Base-by-base conservation (phyloP, 2,113 vertebrate species). In the Cettia cetti region DNA sequence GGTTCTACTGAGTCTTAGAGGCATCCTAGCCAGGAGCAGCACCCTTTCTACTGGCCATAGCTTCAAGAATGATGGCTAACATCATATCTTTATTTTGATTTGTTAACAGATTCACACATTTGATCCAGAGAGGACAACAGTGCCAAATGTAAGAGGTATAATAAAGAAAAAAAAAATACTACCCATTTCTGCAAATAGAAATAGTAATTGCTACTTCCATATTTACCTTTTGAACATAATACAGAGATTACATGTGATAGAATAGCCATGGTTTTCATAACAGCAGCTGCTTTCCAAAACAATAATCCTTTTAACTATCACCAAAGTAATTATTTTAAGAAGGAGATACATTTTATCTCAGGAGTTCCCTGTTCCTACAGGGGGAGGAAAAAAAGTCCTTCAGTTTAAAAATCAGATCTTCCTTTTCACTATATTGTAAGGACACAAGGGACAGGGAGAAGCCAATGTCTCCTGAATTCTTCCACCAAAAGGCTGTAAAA, bases 81-180 rank as follows among this genome's bases (percentile, higher is more conserved):
- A 79, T 66, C 54, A 33, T 40, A 40, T 59, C 53, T 86, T 75
- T 52, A 24, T 75, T 94, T 59, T 86, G 47, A 31, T 84, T 93
- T 90, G 33, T 94, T 79, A 63, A 92, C 94, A 97, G 96, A 87
- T 74, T 66, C 11, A 4, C 22, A 13, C 8, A 0, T 6, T 39
- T 65, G 57, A 33, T 74, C 63, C 15, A 1, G 89, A 94, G 22
- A 39, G 7, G 19, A 89, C 57, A 27, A 66, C 53, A 13, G 0
- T 13, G 37, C 19, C 72, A 53, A 91, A 44, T n/a, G 9, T 60
- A 71, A 85, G 24, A 96, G 96, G 96, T 96, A 96, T 30, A 82
- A 84, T 28, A 3, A 69, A 50, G 44, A 82, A 65, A 37, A 18
- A 50, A 53, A 82, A 83, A 63, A 30, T 1, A 9, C 21, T 56